Conservation (phyloP, 2,888 invertebrate species). For the Sarcophaga rosellei region DNA sequence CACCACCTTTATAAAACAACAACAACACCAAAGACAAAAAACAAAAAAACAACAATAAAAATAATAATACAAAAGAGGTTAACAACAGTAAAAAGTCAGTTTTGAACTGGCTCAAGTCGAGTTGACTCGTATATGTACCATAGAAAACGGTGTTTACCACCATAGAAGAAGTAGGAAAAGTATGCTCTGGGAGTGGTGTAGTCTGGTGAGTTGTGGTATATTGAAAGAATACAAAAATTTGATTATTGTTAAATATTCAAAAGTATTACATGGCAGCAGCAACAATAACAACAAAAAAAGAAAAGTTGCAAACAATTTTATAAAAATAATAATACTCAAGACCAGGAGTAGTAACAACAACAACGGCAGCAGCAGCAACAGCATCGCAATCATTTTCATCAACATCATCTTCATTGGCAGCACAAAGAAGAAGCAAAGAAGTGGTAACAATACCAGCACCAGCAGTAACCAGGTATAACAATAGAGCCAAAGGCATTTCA, state of each 20-base stretch:
- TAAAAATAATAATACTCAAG: constrained; percentile 44
- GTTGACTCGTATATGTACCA: too few relatives aligned
- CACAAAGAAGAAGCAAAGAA: constrained; percentile 11
- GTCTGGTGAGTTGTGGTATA: constrained; percentile 4
- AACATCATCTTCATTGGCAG: not conserved
- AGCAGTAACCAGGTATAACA: not conserved
- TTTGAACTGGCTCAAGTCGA: constrained; percentile 22
- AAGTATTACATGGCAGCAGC: constrained; percentile 14
- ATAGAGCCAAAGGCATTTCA: constrained; percentile 55
- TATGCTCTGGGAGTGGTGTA: not conserved
- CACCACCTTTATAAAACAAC: not conserved
- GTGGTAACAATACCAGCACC: not conserved
- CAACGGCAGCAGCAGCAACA: constrained; percentile 29
- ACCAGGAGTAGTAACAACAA: not conserved
- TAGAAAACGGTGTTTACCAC: too few relatives aligned
- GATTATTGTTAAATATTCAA: constrained; percentile 56
- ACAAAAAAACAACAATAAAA: constrained; percentile 1
- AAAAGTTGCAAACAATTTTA: constrained; percentile 35
- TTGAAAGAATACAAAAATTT: constrained; percentile 53
- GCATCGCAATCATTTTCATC: constrained; percentile 24
- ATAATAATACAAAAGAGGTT: constrained; percentile 57
- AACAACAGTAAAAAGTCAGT: constrained; percentile 60
- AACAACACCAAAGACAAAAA: constrained; percentile 2
- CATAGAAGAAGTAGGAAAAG: too few relatives aligned
- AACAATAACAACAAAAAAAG: constrained; percentile 24